Evolutionary conservation across 2,888 invertebrate genomes (phyloP), one percentile per base, ranked within the genome.

Genomic region (Vanessa cardui): DNA sequence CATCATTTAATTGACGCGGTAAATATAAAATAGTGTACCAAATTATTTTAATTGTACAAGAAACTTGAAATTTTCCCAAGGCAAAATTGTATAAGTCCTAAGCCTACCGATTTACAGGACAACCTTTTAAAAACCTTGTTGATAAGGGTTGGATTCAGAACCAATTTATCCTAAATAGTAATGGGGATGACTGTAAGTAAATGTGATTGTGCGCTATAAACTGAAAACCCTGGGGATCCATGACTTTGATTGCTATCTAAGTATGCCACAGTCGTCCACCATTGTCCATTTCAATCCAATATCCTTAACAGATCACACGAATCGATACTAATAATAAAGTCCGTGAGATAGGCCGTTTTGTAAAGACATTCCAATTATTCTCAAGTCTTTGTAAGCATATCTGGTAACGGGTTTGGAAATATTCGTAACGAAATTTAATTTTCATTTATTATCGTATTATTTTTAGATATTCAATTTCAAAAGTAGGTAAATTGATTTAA

Each of bases 271-370:
- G 72, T 71, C 70, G 71, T 73, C 69, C 66, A 58, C 68, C 67
- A 69, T 72, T 75, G 72, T 75, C 68, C 72, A 64, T 63, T 66
- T 66, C 68, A 68, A 74, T 70, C 66, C 66, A 74, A 69, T 73
- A 69, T 72, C 62, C 69, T 68, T 73, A 71, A 66, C 56, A 64
- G 68, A 65, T 62, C 60, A 70, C 50, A 67, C 68, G 70, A 66
- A 74, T 73, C 71, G 73, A 69, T 70, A 74, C 68, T 65, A 68
- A 77, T 70, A 72, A 66, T 70, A 72, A 69, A 72, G 66, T 68
- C 59, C 46, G 62, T 20, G 50, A 47, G 39, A 58, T 59, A 65
- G 45, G 62, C 50, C 31, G 62, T 50, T 64, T 64, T 60, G 64
- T 60, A 45, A 49, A 64, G 58, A 47, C 52, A 66, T 62, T 66